Evolutionary conservation across 2,113 vertebrate species (phyloP), one percentile per base, ranked within the genome.

Genomic region (Hemichromis elongatus): DNA sequence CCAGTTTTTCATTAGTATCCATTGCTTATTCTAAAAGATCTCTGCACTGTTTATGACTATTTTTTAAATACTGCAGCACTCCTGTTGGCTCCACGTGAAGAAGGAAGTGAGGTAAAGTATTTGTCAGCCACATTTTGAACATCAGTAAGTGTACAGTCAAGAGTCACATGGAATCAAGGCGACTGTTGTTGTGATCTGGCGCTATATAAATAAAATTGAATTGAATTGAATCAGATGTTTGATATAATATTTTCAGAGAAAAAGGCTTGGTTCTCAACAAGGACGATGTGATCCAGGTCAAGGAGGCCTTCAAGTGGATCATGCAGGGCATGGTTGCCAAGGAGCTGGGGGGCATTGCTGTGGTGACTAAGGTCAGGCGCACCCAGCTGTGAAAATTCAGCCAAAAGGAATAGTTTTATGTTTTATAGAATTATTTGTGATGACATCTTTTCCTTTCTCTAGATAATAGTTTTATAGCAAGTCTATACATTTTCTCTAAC

Each of bases 251-350:
- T 28, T 75, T 30, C 94, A 99, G 98, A 93, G 97, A 97, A 86
- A 97, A 97, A 91, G 97, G 92, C 54, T 80, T 96, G 86, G 93
- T 93, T 14, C 92, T 97, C 75, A 95, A 93, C 79, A 98, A 97
- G 92, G 96, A 97, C 61, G 97, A 98, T 81, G 90, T 97, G 70
- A 83, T 99, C 92, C 97, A 97, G 91, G 96, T 99, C 88, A 99
- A 99, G 92, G 98, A 99, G 92, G 98, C 97, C 54, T 99, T 97
- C 92, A 99, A 99, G 86, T 99, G 98, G 98, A 95, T 97, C 88
- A 95, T 98, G 92, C 97, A 99, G 89, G 96, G 97, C 73, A 94
- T 96, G 63, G 90, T 99, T 42, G 94, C 97, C 21, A 97, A 97
- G 90, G 96, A 97, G 88, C 93, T 99, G 91, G 96, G 96, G 40